Evolutionary conservation across 2,113 vertebrate species (phyloP).

Genomic region (Hymenochirus boettgeri): DNA sequence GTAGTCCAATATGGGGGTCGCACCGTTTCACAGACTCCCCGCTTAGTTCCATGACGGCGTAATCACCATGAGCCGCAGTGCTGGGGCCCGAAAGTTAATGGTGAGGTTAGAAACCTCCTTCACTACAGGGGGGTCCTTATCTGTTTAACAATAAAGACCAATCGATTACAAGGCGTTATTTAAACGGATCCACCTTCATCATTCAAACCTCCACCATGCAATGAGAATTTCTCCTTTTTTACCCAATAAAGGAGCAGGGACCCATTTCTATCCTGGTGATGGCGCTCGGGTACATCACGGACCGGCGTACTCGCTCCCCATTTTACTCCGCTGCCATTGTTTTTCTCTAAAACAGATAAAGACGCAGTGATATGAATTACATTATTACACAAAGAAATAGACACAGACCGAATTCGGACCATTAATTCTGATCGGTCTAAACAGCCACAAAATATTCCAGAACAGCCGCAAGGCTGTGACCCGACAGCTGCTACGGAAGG

Average conservation of each 20-base stretch:
- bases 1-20: constrained; percentile 86
- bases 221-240: too few relatives aligned
- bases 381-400: too few relatives aligned
- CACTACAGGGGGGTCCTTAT: constrained; percentile 72
- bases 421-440: too few relatives aligned
- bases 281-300: constrained; percentile 78
- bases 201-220: too few relatives aligned
- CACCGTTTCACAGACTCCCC: constrained; percentile 89
- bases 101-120: constrained; percentile 78
- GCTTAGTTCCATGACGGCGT: constrained; percentile 88
- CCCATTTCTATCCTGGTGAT: constrained; percentile 80
- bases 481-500: too few relatives aligned
- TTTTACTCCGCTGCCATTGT: constrained; percentile 89
- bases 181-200: too few relatives aligned
- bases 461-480: too few relatives aligned
- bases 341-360: too few relatives aligned
- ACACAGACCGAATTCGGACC: too few relatives aligned
- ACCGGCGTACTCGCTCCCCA: constrained; percentile 69
- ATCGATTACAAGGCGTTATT: not conserved
- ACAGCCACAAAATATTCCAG: too few relatives aligned
- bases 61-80: constrained; percentile 88
- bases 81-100: constrained; percentile 92
- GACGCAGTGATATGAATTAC: too few relatives aligned
- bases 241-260: constrained; percentile 85
- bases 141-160: constrained; percentile 52